Conservation (phyloP, 2,113 vertebrate species). For the Siphamia tubifer region DNA sequence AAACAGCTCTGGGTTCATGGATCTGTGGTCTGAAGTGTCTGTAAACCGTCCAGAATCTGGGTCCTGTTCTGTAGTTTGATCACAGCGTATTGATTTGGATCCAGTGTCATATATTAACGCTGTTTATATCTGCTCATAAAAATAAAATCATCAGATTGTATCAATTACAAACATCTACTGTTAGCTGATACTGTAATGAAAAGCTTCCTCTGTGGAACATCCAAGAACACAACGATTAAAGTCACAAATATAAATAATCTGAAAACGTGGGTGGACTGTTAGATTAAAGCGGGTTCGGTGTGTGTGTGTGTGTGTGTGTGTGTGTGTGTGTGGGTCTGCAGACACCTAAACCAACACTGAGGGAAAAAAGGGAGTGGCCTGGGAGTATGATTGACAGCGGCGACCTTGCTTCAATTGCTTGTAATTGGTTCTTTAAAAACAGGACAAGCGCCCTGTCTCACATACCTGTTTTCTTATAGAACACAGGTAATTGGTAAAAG, state of each 20-base stretch:
- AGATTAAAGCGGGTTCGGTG: no score
- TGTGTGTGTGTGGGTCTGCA: not conserved
- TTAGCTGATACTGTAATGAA: constrained; percentile 16
- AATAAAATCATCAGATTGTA: constrained; percentile 9
- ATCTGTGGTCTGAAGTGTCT: not conserved
- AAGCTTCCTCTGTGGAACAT: constrained; percentile 1
- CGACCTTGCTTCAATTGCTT: constrained; percentile 94
- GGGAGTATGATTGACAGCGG: constrained; percentile 83
- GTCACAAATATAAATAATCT: no score
- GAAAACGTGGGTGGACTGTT: no score
- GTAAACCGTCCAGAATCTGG: constrained; percentile 20
- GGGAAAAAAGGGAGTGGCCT: constrained; percentile 82
- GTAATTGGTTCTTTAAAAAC: constrained; percentile 91
- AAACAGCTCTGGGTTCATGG: no score
- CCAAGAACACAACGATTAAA: no score
- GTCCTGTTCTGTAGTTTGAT: constrained; percentile 23
- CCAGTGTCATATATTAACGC: constrained; percentile 26
- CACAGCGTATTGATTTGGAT: constrained; percentile 44
- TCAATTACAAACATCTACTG: not conserved
- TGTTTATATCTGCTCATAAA: constrained; percentile 5
- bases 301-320: not conserved
- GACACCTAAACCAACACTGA: constrained; percentile 82
- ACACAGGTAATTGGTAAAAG: no score
- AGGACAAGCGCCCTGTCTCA: constrained; percentile 72
- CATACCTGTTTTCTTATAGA: constrained; percentile 76